A percentile compares a stretch with the other conserved stretches of the same genome.
These are phyloP conservation scores for Eubasilissa splendida DNA, from an alignment of 2,888 invertebrate species.

Conservation along the genomic window DNA sequence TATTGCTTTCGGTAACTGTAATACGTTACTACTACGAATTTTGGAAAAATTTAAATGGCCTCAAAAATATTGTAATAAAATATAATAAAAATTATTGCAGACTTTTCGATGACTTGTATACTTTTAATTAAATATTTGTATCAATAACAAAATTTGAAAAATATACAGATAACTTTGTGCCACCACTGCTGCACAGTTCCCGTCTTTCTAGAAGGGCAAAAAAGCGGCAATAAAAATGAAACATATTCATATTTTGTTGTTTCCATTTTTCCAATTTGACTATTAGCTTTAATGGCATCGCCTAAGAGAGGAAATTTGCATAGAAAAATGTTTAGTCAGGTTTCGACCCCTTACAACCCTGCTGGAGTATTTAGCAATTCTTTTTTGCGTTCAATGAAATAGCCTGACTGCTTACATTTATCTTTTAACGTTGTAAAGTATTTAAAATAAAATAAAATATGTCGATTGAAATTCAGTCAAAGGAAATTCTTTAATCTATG, in stretches of 20 bases:
- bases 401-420: neutral
- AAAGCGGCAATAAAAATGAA: constrained; percentile 59
- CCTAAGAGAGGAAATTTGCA: constrained; percentile 55
- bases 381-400: constrained; percentile 17
- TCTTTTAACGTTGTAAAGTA: neutral
- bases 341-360: constrained; percentile 27
- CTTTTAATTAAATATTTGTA: too few relatives aligned
- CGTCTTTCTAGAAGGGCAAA: constrained; percentile 45
- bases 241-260: constrained; percentile 59
- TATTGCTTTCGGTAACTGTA: too few relatives aligned
- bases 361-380: neutral
- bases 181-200: constrained; percentile 15
- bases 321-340: constrained; percentile 51
- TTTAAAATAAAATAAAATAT: too few relatives aligned
- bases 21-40: too few relatives aligned
- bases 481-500: too few relatives aligned
- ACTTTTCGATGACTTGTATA: too few relatives aligned
- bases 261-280: constrained; percentile 58
- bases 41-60: too few relatives aligned
- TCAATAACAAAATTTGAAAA: too few relatives aligned
- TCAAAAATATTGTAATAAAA: too few relatives aligned
- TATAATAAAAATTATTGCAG: too few relatives aligned
- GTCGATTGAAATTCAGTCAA: too few relatives aligned
- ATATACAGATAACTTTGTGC: neutral
- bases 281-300: constrained; percentile 59